These are phyloP conservation scores for Lordiphosa mommai DNA, from an alignment of 1,140 invertebrate species.

Conservation along the genomic window DNA sequence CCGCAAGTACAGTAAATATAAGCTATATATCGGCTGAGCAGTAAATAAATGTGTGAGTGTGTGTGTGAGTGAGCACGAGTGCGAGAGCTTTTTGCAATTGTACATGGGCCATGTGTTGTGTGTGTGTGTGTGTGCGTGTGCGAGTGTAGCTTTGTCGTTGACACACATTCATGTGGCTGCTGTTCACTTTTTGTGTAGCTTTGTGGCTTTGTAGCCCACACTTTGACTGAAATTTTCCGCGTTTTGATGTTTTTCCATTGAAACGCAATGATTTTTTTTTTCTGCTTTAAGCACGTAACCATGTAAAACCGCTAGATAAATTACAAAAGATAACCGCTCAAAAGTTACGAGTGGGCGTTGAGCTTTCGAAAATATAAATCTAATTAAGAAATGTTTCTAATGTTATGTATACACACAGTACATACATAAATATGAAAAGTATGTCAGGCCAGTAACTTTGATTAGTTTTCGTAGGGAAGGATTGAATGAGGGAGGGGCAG, in stretches of 20 bases:
- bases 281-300: constrained; percentile 36
- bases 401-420: constrained; percentile 10
- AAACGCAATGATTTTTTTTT: constrained; percentile 52
- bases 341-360: constrained; percentile 16
- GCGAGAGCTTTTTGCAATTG: constrained; percentile 43
- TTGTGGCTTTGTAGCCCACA: constrained; percentile 37
- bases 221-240: constrained; percentile 64
- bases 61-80: constrained; percentile 18
- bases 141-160: constrained; percentile 60
- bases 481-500: constrained; percentile 9
- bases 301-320: constrained; percentile 55
- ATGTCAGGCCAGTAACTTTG: constrained; percentile 42
- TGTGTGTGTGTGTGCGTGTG: constrained; percentile 13
- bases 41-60: constrained; percentile 6
- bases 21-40: constrained; percentile 23
- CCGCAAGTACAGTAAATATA: constrained; percentile 61
- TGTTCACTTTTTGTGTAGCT: constrained; percentile 57
- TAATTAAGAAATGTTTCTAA: constrained; percentile 65
- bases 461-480: constrained; percentile 33
- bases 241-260: constrained; percentile 57
- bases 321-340: constrained; percentile 52
- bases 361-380: constrained; percentile 36
- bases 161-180: constrained; percentile 64
- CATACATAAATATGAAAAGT: constrained; percentile 41
- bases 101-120: constrained; percentile 32